Conservation (phyloP, 2,797 vertebrate genomes). For the Peromyscus eremicus region DNA sequence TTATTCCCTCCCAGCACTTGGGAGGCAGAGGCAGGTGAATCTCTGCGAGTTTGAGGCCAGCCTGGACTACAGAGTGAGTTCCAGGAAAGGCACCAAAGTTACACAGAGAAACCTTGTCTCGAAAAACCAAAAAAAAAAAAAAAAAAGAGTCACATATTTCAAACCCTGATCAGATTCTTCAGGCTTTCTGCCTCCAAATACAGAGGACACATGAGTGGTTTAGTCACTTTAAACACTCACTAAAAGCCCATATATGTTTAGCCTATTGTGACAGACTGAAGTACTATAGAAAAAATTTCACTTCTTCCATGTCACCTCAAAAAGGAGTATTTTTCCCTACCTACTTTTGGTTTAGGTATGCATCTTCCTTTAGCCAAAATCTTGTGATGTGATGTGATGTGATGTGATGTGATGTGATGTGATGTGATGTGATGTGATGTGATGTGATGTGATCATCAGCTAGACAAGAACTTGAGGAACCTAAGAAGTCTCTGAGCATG, state of each 20-base stretch:
- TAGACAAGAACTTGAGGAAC: not conserved
- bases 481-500: not conserved
- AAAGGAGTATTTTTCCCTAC: not conserved
- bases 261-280: not conserved
- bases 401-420: too few species aligned
- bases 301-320: not conserved
- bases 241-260: conserved; percentile 2
- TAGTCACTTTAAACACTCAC: conserved; percentile 23
- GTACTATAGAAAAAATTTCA: conserved; percentile 16
- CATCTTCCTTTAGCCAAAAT: not conserved
- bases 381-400: not conserved
- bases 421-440: too few species aligned
- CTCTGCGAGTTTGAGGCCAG: too few species aligned
- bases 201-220: not conserved
- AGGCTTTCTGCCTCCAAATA: not conserved
- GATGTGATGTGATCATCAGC: not conserved
- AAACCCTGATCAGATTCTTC: not conserved
- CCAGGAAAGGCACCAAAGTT: too few species aligned
- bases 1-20: too few species aligned
- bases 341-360: conserved; percentile 7
- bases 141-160: not conserved
- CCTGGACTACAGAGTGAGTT: too few species aligned
- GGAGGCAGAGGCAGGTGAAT: too few species aligned
- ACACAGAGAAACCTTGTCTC: too few species aligned
- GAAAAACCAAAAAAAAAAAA: too few species aligned